A percentile compares a stretch with the other conserved stretches of the same genome.
These are phyloP conservation scores for Drosophila navojoa DNA, from an alignment of 1,140 invertebrate species.

Conservation along the genomic window DNA sequence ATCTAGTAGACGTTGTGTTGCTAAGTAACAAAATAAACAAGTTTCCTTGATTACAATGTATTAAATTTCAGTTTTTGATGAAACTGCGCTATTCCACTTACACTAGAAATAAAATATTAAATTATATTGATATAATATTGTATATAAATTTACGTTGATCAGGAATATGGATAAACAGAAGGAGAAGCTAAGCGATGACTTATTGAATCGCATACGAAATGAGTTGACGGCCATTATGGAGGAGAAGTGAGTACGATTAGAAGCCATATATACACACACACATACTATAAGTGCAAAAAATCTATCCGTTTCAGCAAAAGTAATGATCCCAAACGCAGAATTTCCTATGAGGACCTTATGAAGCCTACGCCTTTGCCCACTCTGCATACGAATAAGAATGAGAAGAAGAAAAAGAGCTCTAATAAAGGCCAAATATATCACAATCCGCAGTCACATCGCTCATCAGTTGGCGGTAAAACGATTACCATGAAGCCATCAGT, in stretches of 20 bases:
- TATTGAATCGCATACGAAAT: conserved; percentile 63
- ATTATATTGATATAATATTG: neutral
- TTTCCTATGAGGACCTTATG: conserved; percentile 45
- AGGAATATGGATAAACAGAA: conserved; percentile 56
- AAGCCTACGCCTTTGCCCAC: conserved; percentile 55
- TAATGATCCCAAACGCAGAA: conserved; percentile 35
- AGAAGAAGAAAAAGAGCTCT: neutral
- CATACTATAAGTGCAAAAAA: neutral
- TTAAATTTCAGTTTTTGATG: conserved; percentile 8
- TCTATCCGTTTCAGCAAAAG: conserved; percentile 25
- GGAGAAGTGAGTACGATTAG: conserved; percentile 55
- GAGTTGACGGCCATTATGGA: conserved; percentile 66
- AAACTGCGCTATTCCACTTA: neutral
- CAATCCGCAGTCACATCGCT: conserved; percentile 28
- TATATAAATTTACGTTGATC: conserved; percentile 45
- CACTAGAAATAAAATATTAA: conserved; percentile 5
- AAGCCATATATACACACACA: neutral
- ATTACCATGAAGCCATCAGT: conserved; percentile 38
- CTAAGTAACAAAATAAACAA: conserved; percentile 57
- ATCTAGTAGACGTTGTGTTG: conserved; percentile 51
- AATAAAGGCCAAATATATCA: conserved; percentile 23
- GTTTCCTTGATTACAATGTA: neutral
- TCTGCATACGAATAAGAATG: conserved; percentile 2
- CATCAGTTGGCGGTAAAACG: conserved; percentile 33
- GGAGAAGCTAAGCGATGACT: conserved; percentile 46